Conservation (phyloP, 2,888 invertebrate genomes). For the Sericinus montela region DNA sequence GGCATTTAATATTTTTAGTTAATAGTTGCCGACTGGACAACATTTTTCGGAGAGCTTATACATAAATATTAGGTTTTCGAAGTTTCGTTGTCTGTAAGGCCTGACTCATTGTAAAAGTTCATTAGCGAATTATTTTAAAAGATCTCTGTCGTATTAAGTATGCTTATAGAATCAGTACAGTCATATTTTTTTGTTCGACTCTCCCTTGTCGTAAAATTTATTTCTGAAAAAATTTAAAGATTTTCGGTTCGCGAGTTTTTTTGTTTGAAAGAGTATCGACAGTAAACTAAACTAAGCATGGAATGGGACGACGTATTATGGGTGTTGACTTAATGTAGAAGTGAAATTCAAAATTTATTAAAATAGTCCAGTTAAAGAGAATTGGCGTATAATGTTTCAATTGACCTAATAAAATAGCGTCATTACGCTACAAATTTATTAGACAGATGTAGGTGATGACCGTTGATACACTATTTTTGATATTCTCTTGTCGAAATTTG, state of each 20-base stretch:
- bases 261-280: not conserved
- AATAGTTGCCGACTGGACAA: conserved; percentile 8
- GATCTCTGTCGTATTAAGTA: conserved; percentile 49
- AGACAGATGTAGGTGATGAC: conserved; percentile 67
- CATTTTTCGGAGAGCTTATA: not conserved
- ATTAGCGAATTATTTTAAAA: conserved; percentile 58
- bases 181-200: conserved; percentile 42
- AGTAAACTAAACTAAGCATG: conserved; percentile 8
- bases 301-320: not conserved
- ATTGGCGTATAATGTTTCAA: conserved; percentile 62
- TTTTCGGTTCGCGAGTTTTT: not conserved
- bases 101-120: conserved; percentile 37
- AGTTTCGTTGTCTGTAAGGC: conserved; percentile 26
- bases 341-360: conserved; percentile 47
- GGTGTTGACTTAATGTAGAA: conserved; percentile 22
- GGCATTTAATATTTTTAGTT: conserved; percentile 38
- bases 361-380: conserved; percentile 55
- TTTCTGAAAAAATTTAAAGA: not conserved
- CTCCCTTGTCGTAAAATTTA: conserved; percentile 29
- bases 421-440: conserved; percentile 67
- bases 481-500: conserved; percentile 79
- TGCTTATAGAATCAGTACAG: conserved; percentile 38
- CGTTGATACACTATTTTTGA: conserved; percentile 78
- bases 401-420: conserved; percentile 63
- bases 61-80: not conserved